Evolutionary conservation across 2,888 invertebrate genomes (phyloP).

Genomic region (Drosophila austrosaltans): DNA sequence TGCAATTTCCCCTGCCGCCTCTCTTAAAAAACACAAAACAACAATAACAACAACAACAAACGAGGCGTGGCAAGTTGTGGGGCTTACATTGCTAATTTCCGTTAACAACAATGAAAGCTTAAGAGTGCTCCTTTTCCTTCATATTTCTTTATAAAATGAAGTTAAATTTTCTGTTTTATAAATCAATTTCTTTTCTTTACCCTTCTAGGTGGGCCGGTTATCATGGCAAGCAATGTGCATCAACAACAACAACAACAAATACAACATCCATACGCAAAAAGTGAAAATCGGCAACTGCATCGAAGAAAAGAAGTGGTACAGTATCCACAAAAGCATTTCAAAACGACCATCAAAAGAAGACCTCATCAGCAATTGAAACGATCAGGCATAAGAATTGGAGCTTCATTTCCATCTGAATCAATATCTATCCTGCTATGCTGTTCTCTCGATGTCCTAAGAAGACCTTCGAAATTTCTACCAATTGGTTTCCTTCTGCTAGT

Average conservation of each 20-base stretch:
- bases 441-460: slow-evolving; percentile 56
- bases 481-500: slow-evolving; percentile 63
- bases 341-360: slow-evolving; percentile 21
- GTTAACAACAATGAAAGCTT: slow-evolving; percentile 43
- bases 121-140: not conserved
- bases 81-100: slow-evolving; percentile 50
- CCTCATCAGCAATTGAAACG: slow-evolving; percentile 33
- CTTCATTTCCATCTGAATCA: slow-evolving; percentile 17
- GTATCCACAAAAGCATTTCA: slow-evolving; percentile 21
- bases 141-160: not conserved
- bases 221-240: slow-evolving; percentile 83
- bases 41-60: not conserved
- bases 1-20: slow-evolving; percentile 53
- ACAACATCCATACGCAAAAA: slow-evolving; percentile 55
- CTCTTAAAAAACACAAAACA: slow-evolving; percentile 25
- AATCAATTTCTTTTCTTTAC: slow-evolving; percentile 10
- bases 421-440: slow-evolving; percentile 44
- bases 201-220: slow-evolving; percentile 81
- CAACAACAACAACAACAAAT: slow-evolving; percentile 68
- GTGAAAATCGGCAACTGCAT: slow-evolving; percentile 52
- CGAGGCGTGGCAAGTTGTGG: slow-evolving; percentile 19
- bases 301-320: slow-evolving; percentile 26
- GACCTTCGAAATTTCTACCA: slow-evolving; percentile 53
- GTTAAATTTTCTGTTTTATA: not conserved
- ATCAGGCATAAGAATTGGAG: slow-evolving; percentile 12